Base-by-base conservation (phyloP, 2,888 invertebrate species). In the Zhengitettix transpicula region DNA sequence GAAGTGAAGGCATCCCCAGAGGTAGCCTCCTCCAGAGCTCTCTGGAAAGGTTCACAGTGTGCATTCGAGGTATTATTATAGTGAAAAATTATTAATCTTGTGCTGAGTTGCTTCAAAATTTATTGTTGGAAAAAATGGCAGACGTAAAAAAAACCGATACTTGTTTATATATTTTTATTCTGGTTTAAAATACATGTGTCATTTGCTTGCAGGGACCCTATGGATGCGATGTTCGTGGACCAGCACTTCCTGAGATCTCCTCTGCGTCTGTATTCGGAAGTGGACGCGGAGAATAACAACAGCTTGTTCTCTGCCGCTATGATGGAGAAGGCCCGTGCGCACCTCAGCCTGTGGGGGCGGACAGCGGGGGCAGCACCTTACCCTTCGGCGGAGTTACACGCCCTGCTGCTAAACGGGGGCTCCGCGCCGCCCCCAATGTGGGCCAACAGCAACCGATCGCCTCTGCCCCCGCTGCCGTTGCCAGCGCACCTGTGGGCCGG, bases 141-240 rank as follows among this genome's bases (percentile, higher is more conserved):
- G 7, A 28, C 7, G 28, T 28, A 28, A 28, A 28, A 28, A 5
- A 28, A 28, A 28, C 28, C 28, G 28, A 28, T 28, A 28, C 28
- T 28, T 28, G 2, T 28, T 28, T 28, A 28, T 28, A 2, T 5
- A 7, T 28, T 28, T 5, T 28, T 28, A 28, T 7, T 28, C 28
- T 28, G 3, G 2, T 28, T 28, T 28, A n/a, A 28, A 28, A 28
- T 28, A 28, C 7, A 5, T 28, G 7, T 28, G n/a, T 28, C 7
- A 28, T 28, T 62, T 59, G 65, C 60, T 67, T 68, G 59, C 71
- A 77, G 78, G 67, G 88, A 89, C 70, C 87, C 87, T 51, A 86
- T 88, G 84, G 88, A 88, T 73, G 75, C 82, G 67, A 81, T 88
- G 76, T 77, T 87, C 71, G 84, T 86, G 79, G 87, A 87, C 69